Evolutionary conservation across 1,140 invertebrate genomes (phyloP).

Genomic region (Drosophila erecta): DNA sequence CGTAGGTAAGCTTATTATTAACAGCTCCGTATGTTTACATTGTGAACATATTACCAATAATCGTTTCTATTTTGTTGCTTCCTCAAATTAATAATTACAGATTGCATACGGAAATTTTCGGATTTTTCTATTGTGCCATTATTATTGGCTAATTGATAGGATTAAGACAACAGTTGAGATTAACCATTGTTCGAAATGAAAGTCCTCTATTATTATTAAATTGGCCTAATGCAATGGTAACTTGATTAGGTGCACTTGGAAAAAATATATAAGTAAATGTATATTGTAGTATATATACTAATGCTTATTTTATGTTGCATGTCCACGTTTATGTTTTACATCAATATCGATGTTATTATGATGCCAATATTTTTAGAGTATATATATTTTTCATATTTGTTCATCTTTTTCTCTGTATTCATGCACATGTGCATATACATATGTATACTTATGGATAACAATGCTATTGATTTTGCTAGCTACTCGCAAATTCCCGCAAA

Average conservation of each 20-base stretch:
- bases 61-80: background rate
- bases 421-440: background rate
- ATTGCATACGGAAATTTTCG: background rate
- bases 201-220: background rate
- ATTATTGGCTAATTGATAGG: conserved; percentile 2
- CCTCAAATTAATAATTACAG: background rate
- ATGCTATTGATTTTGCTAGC: conserved; percentile 22
- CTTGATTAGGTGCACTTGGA: background rate
- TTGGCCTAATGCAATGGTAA: background rate
- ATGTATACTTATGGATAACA: conserved; percentile 4
- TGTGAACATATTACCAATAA: too few species aligned
- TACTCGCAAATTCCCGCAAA: background rate
- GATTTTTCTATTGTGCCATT: background rate
- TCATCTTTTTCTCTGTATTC: too few species aligned
- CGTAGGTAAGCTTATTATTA: too few species aligned
- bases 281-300: too few species aligned
- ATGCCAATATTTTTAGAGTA: too few species aligned
- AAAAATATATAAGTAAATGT: background rate
- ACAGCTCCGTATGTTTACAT: too few species aligned
- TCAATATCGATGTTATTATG: too few species aligned
- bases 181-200: background rate
- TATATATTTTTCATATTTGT: too few species aligned
- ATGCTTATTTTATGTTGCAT: too few species aligned
- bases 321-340: too few species aligned
- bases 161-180: background rate